Conservation (phyloP, 2,797 vertebrate species). For the Rhinoraja longicauda region DNA sequence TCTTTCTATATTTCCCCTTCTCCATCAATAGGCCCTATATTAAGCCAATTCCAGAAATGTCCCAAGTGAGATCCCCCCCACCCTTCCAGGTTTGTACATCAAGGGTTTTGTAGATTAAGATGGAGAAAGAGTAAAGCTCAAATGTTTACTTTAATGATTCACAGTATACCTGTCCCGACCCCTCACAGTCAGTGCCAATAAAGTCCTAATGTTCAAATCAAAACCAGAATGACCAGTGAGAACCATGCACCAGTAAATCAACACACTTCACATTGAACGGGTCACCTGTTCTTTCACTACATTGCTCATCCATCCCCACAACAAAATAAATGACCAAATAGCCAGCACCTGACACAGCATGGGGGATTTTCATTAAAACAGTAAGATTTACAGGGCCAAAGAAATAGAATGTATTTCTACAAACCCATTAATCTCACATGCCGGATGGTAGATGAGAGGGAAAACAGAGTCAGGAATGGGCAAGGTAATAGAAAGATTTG, state of each 20-base stretch:
- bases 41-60: too few species aligned
- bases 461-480: background rate
- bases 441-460: background rate
- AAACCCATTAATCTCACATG: background rate
- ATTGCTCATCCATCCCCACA: background rate
- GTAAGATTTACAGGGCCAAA: background rate
- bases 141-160: background rate
- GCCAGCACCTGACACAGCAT: background rate
- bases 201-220: background rate
- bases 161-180: background rate
- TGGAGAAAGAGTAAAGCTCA: background rate
- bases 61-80: too few species aligned
- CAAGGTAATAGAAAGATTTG: slow-evolving; percentile 5
- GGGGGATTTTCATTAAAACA: background rate
- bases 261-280: background rate
- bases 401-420: background rate
- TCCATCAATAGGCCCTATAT: background rate
- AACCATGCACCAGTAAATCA: background rate
- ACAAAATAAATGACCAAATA: slow-evolving; percentile 19
- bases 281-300: background rate
- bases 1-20: background rate
- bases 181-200: too few species aligned
- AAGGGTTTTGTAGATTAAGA: background rate
- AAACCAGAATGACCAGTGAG: background rate
- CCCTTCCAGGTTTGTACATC: too few species aligned